A percentile compares a stretch with the other conserved stretches of the same genome.
Conservation (phyloP, 1,140 invertebrate genomes). For the Drosophila serrata region DNA sequence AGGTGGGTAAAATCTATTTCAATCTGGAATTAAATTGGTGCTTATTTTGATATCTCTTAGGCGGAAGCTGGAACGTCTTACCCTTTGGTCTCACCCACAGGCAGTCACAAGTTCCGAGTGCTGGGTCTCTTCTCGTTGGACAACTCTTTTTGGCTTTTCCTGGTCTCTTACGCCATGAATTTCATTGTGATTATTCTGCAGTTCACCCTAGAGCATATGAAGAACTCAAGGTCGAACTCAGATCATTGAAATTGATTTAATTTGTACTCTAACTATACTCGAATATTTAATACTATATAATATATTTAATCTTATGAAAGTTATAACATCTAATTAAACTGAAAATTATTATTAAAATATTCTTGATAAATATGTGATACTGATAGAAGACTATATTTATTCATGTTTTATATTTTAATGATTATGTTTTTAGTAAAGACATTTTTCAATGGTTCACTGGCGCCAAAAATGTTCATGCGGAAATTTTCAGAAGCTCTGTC, state of each 20-base stretch:
- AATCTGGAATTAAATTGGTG: too few species aligned
- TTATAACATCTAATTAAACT: too few species aligned
- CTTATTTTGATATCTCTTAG: constrained; percentile 6
- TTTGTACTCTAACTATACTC: neutral
- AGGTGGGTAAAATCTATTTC: constrained; percentile 18
- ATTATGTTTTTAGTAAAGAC: neutral
- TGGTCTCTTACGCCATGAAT: constrained; percentile 70
- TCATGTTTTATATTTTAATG: neutral
- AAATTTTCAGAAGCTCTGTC: neutral
- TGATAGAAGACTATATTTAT: neutral
- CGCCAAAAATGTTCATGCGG: neutral
- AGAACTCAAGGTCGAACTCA: constrained; percentile 7
- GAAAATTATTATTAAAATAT: neutral
- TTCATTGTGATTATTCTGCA: constrained; percentile 78
- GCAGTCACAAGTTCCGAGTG: constrained; percentile 42
- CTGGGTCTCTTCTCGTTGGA: constrained; percentile 67
- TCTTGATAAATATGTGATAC: too few species aligned
- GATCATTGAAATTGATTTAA: neutral
- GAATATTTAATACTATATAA: neutral
- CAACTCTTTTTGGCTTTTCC: constrained; percentile 69
- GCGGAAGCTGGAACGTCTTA: constrained; percentile 39
- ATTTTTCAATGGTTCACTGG: neutral
- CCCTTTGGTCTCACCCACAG: constrained; percentile 37
- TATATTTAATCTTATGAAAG: neutral
- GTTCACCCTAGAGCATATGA: constrained; percentile 62